Evolutionary conservation across 2,113 vertebrate species (phyloP).

Genomic region (Hystrix brachyura): DNA sequence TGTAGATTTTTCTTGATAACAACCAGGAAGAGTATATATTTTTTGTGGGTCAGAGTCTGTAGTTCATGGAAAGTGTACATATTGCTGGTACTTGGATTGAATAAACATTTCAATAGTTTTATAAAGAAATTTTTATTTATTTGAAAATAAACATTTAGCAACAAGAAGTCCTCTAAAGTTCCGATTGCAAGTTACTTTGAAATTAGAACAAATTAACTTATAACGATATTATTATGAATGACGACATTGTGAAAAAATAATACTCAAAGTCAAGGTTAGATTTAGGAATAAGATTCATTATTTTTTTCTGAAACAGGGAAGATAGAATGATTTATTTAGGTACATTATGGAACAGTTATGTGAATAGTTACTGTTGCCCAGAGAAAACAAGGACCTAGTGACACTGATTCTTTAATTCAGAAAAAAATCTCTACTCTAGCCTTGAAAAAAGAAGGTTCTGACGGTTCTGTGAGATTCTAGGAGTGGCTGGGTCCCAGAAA

Average conservation of each 20-base stretch:
- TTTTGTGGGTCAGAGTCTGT: slow-evolving; percentile 55
- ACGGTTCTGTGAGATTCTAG: not conserved
- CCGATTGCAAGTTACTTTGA: slow-evolving; percentile 21
- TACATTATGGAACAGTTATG: no score
- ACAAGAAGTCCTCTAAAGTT: not conserved
- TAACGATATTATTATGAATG: not conserved
- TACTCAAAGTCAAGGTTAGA: not conserved
- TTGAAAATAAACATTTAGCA: not conserved
- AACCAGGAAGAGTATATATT: not conserved
- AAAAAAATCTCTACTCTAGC: not conserved
- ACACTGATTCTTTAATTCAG: not conserved
- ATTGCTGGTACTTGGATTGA: not conserved
- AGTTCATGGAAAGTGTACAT: not conserved
- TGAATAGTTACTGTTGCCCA: not conserved
- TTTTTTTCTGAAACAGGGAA: not conserved
- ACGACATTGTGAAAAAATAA: not conserved
- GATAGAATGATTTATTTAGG: not conserved
- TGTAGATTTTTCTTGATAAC: slow-evolving; percentile 78
- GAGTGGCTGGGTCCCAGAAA: not conserved
- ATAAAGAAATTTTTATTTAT: slow-evolving; percentile 51
- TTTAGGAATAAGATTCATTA: not conserved
- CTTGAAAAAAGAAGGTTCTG: not conserved
- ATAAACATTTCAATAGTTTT: slow-evolving; percentile 23
- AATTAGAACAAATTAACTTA: not conserved
- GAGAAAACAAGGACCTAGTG: not conserved